Percentiles rank a stretch among this genome's conserved stretches.
phyloP scores from a whole-genome alignment of 1,140 invertebrate genomes.

The Bombus turneri region DNA sequence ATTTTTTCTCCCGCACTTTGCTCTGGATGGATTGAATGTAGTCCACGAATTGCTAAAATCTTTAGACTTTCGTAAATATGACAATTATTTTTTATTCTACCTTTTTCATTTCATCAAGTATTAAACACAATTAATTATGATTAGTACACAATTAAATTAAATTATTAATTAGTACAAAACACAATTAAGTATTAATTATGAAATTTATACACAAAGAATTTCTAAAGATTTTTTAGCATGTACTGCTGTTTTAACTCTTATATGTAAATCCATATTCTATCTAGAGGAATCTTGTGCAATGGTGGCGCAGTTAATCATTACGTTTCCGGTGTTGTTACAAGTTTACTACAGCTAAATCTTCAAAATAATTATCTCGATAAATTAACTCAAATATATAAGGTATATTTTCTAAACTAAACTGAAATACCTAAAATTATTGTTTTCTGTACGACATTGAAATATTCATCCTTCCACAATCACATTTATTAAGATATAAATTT shows the following conservation, averaged over 20 bases:
- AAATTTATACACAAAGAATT: background rate
- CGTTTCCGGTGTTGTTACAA: constrained; percentile 83
- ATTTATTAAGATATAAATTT: constrained; percentile 20
- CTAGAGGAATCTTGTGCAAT: constrained; percentile 83
- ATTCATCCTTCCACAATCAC: background rate
- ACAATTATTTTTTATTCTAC: background rate
- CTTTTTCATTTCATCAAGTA: background rate
- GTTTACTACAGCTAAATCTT: constrained; percentile 83
- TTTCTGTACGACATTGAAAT: background rate
- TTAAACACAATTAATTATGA: background rate
- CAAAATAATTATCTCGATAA: constrained; percentile 81
- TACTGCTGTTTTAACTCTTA: constrained; percentile 16
- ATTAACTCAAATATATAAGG: constrained; percentile 80
- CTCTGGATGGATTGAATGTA: constrained; percentile 87
- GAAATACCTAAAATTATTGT: background rate
- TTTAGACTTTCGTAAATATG: constrained; percentile 79
- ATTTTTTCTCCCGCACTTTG: constrained; percentile 86
- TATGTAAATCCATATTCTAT: constrained; percentile 48
- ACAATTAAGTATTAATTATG: background rate
- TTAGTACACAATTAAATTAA: too few relatives aligned
- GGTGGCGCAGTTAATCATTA: constrained; percentile 86
- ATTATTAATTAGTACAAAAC: too few relatives aligned
- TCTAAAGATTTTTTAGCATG: background rate
- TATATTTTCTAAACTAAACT: constrained; percentile 42
- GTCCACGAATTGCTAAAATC: constrained; percentile 78